A percentile compares a stretch with the other conserved stretches of the same genome.
These are phyloP conservation scores for Phrynocephalus vlangalii DNA, from an alignment of 2,797 vertebrate species.

Conservation along the genomic window DNA sequence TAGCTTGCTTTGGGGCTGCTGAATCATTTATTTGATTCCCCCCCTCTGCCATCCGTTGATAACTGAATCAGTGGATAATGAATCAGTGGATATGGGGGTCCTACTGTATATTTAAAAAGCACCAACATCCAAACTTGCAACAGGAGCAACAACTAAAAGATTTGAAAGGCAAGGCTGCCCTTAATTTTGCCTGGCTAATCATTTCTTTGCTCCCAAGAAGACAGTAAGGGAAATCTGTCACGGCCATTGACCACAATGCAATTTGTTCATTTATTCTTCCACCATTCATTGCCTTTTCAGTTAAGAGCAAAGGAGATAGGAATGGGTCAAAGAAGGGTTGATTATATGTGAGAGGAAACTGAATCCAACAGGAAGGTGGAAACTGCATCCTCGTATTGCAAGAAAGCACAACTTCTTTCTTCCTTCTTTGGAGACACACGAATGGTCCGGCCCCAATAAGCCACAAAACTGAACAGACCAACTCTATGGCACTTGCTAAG, in stretches of 20 bases:
- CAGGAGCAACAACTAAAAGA: neutral
- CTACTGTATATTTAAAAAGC: neutral
- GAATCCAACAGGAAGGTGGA: rapidly evolving
- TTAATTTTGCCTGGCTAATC: neutral
- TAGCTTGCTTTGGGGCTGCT: too few species aligned
- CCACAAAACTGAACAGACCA: neutral
- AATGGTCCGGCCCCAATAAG: neutral
- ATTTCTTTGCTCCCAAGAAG: neutral
- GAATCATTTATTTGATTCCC: too few species aligned
- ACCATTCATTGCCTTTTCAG: rapidly evolving
- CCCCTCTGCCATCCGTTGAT: too few species aligned
- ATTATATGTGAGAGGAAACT: neutral
- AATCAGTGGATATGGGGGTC: neutral
- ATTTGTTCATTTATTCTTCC: neutral
- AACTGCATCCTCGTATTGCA: neutral
- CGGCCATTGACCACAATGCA: rapidly evolving
- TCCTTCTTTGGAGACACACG: neutral
- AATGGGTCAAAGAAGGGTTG: neutral
- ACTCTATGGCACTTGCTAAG: neutral
- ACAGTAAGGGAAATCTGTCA: rapidly evolving
- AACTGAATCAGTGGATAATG: too few species aligned
- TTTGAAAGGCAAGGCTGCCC: neutral
- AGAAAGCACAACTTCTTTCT: neutral
- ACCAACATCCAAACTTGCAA: neutral
- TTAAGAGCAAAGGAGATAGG: neutral